Percentiles rank a stretch among this genome's conserved stretches.
phyloP scores from a whole-genome alignment of 2,797 vertebrate genomes.

The Erpetoichthys calabaricus region DNA sequence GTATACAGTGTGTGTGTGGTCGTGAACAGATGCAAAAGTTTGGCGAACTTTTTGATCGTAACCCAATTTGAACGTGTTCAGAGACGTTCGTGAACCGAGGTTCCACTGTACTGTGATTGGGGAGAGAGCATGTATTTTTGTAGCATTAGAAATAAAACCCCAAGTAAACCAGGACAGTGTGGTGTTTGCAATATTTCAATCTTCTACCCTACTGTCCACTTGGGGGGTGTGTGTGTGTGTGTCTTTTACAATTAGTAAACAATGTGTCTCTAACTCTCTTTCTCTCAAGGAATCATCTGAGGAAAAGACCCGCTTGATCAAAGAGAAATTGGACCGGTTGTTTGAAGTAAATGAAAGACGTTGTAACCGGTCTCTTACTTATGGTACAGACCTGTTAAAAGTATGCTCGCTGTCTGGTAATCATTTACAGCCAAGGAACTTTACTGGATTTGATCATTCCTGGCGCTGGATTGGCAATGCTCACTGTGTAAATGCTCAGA shows the following conservation, averaged over 20 bases:
- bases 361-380: conserved; percentile 63
- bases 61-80: no score
- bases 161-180: no score
- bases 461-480: conserved; percentile 68
- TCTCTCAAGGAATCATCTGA: conserved; percentile 56
- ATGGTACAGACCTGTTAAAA: conserved; percentile 69
- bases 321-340: conserved; percentile 70
- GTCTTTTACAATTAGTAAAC: neutral
- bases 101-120: no score
- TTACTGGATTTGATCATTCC: conserved; percentile 27
- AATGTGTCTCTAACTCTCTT: neutral
- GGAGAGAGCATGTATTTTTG: no score
- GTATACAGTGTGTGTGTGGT: no score
- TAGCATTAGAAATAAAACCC: no score
- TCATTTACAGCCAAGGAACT: conserved; percentile 13
- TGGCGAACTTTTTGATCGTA: no score
- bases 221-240: neutral
- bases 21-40: no score
- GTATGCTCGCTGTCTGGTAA: conserved; percentile 43
- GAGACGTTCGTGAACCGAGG: no score
- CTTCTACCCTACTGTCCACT: neutral
- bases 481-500: conserved; percentile 47
- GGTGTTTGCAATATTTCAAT: neutral
- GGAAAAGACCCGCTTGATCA: conserved; percentile 65
- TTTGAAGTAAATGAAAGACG: conserved; percentile 71